A percentile compares a stretch with the other conserved stretches of the same genome.
Evolutionary conservation across 2,888 invertebrate genomes (phyloP).

Genomic region (Sycophila texana): DNA sequence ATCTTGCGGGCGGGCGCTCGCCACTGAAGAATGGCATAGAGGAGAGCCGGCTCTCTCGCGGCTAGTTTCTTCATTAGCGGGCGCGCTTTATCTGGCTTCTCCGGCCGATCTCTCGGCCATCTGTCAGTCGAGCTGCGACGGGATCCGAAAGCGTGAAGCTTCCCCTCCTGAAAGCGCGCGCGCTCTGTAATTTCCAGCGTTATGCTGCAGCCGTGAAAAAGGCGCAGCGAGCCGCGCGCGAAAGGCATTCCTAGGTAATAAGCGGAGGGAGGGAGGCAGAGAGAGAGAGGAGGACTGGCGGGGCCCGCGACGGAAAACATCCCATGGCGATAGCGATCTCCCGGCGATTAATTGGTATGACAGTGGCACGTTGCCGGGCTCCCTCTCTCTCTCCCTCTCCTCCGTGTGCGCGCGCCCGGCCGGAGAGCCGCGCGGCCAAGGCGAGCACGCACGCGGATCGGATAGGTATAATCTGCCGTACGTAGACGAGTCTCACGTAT

Average conservation of each 20-base stretch:
- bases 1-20: too few species aligned
- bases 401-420: constrained; percentile 57
- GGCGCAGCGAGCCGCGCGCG: not conserved
- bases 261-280: constrained; percentile 18
- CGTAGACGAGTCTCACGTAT: constrained; percentile 62
- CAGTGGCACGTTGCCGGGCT: constrained; percentile 67
- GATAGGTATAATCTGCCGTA: constrained; percentile 61
- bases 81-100: constrained; percentile 41
- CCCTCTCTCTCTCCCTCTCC: too few species aligned
- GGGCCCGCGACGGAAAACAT: constrained; percentile 66
- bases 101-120: constrained; percentile 26
- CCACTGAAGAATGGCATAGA: not conserved
- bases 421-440: constrained; percentile 57
- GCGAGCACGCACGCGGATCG: constrained; percentile 60
- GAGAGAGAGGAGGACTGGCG: constrained; percentile 59
- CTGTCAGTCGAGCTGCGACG: constrained; percentile 31
- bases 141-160: constrained; percentile 52
- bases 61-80: constrained; percentile 38
- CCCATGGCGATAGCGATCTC: constrained; percentile 68
- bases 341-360: constrained; percentile 74
- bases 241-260: constrained; percentile 45
- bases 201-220: not conserved
- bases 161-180: constrained; percentile 24
- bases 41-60: not conserved
- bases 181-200: constrained; percentile 10